These are phyloP conservation scores for Matsumurasca onukii DNA, from an alignment of 1,140 invertebrate species.

Conservation along the genomic window DNA sequence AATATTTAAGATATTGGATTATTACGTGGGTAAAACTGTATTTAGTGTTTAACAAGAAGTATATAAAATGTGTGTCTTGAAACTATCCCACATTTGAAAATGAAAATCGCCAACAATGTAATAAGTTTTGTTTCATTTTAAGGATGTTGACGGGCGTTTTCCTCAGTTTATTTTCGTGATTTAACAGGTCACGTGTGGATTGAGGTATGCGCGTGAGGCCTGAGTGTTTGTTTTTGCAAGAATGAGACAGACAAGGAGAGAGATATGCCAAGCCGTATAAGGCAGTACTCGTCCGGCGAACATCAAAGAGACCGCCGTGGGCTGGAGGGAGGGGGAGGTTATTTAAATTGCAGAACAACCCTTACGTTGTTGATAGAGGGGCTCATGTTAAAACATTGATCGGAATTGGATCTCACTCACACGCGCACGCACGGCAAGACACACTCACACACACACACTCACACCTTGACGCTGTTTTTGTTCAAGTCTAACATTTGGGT, in stretches of 20 bases:
- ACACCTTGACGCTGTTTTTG: neutral
- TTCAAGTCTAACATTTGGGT: neutral
- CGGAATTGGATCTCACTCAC: constrained; percentile 42
- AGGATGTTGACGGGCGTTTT: too few relatives aligned
- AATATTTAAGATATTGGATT: too few relatives aligned
- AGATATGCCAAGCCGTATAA: constrained; percentile 32
- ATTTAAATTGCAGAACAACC: constrained; percentile 43
- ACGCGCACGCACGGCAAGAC: constrained; percentile 23
- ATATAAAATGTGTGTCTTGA: too few relatives aligned
- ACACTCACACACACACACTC: constrained; percentile 9
- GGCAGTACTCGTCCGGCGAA: constrained; percentile 31
- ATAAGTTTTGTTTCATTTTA: too few relatives aligned
- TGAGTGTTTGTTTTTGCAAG: constrained; percentile 11
- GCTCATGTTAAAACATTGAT: constrained; percentile 44
- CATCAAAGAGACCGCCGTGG: constrained; percentile 36
- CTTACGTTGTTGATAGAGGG: constrained; percentile 28
- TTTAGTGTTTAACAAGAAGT: too few relatives aligned
- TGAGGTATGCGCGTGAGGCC: too few relatives aligned
- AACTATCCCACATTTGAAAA: too few relatives aligned
- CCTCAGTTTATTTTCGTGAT: too few relatives aligned
- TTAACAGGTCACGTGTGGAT: too few relatives aligned
- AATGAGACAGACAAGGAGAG: constrained; percentile 6
- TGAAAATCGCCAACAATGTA: too few relatives aligned
- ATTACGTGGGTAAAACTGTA: too few relatives aligned
- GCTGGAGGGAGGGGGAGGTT: constrained; percentile 33